These are phyloP conservation scores for Heterotilapia buettikoferi DNA, from an alignment of 2,113 vertebrate species.

Conservation along the genomic window DNA sequence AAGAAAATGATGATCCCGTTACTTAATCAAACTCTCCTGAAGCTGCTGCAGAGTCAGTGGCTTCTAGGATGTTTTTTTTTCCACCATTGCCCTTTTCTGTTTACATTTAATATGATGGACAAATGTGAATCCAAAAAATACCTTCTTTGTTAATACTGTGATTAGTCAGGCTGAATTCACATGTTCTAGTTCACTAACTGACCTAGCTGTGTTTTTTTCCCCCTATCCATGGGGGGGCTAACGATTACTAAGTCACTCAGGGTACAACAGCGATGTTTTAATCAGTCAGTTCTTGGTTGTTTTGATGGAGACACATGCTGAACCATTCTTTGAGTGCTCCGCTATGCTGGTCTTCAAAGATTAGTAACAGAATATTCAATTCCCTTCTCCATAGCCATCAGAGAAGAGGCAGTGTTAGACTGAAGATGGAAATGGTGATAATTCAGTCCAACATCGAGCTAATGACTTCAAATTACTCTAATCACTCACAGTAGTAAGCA, in stretches of 20 bases:
- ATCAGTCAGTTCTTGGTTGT: not conserved
- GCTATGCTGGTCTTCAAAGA: not conserved
- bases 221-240: not conserved
- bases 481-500: not conserved
- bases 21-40: not conserved
- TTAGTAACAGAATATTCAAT: not conserved
- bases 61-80: not conserved
- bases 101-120: not conserved
- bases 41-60: not conserved
- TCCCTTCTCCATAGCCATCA: not conserved
- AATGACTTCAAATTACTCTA: not conserved
- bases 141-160: not conserved
- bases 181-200: not conserved
- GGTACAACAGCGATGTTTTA: not conserved
- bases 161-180: not conserved
- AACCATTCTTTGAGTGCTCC: not conserved
- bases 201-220: not conserved
- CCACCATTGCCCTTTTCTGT: not conserved
- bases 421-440: not conserved
- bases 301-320: not conserved
- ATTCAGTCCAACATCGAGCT: not conserved
- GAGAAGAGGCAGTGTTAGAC: not conserved
- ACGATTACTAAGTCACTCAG: not conserved
- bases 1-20: fast-evolving
- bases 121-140: not conserved